A percentile compares a stretch with the other conserved stretches of the same genome.
phyloP scores from a whole-genome alignment of 2,797 vertebrate genomes.

The Falco novaeseelandiae region DNA sequence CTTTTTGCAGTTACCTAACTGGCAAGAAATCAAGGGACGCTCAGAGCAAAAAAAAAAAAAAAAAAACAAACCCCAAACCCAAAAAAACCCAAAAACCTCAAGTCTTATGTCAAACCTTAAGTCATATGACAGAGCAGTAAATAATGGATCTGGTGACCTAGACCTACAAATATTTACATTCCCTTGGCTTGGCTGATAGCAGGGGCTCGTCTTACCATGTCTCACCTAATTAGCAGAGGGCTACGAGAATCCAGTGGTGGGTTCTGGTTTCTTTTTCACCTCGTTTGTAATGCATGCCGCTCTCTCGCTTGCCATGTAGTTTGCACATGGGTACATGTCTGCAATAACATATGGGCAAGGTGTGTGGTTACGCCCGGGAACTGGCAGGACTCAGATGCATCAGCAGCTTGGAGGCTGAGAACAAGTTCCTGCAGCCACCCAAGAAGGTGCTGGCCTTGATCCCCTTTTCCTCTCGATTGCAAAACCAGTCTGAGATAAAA shows the following conservation, averaged over 20 bases:
- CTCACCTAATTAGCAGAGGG: conserved; percentile 68
- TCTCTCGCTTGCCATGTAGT: not conserved
- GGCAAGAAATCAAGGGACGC: conserved; percentile 33
- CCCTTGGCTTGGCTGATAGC: conserved; percentile 59
- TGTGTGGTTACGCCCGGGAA: not conserved
- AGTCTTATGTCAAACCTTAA: conserved; percentile 42
- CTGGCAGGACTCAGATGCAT: not conserved
- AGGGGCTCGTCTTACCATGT: conserved; percentile 32
- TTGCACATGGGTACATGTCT: conserved; percentile 10
- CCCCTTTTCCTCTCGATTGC: not conserved
- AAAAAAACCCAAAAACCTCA: not conserved
- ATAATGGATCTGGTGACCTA: conserved; percentile 63
- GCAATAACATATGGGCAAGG: not conserved
- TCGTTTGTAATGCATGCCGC: not conserved
- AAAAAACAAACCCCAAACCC: not conserved
- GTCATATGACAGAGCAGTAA: conserved; percentile 34
- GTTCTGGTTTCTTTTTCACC: conserved; percentile 58
- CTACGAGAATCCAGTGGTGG: conserved; percentile 22
- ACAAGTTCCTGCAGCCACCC: not conserved
- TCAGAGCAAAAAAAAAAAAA: not conserved
- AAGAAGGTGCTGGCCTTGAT: not conserved
- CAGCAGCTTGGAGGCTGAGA: not conserved
- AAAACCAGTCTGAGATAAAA: not conserved
- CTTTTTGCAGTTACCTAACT: not conserved
- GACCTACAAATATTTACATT: conserved; percentile 74